Base-by-base conservation (phyloP, 2,113 vertebrate genomes). In the Salvelinus fontinalis region DNA sequence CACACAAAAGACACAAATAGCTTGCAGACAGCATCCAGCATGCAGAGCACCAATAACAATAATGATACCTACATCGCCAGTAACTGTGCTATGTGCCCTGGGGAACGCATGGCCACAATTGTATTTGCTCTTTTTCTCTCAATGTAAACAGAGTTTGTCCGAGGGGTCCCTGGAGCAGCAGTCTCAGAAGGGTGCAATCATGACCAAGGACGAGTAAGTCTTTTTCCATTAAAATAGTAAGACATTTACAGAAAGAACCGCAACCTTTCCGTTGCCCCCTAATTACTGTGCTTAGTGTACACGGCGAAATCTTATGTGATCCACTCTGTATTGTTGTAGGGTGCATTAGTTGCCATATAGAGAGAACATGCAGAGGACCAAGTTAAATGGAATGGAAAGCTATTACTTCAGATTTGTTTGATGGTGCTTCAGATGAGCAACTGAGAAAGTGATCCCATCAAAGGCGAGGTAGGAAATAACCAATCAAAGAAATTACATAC, bases 1-100 rank as follows among this genome's bases (percentile, higher is more conserved):
- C 77, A 75, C 91, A 34, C 81, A 94, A 95, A 94, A 92, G 90
- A 91, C 92, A 94, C 93, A 96, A 97, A 97, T 96, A 97, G 94
- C 93, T 90, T 85, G 18, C 66, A 90, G 90, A 91, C 88, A 90
- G 91, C 92, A 91, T 90, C 85, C 89, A 93, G 90, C 90, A 94
- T 93, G 88, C 90, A 90, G 90, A 91, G 87, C 85, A 92, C 88
- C 75, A 91, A 92, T 91, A 94, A 95, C 92, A 95, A 94, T 91
- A 94, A 94, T 88, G 71, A 83, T 75, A 26, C 69, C 67, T 5
- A 59, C 70, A 70, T 67, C 64, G 22, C 34, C 73, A 59, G 74
- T 60, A 44, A 67, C 66, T 22, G 9, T 57, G 34, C 59, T 31
- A 34, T 34, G 14, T 54, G 39, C 74, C 67, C 59, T 27, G 26